phyloP scores from a whole-genome alignment of 1,140 invertebrate species.

The Centruroides sculpturatus region DNA sequence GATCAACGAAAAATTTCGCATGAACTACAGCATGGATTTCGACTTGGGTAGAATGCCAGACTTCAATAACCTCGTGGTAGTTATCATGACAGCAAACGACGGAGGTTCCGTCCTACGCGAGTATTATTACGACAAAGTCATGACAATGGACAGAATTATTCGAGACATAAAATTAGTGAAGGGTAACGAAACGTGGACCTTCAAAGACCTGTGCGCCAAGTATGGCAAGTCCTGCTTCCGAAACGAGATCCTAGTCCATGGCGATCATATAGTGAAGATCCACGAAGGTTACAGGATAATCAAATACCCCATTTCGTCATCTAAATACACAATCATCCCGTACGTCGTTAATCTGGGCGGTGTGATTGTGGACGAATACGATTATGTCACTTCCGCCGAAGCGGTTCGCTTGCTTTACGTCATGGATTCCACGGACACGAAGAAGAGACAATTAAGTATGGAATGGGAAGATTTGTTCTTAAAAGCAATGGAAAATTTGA shows the following conservation, averaged over 20 bases:
- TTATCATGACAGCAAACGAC: conserved; percentile 47
- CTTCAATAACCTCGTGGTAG: conserved; percentile 22
- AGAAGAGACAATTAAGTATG: conserved; percentile 59
- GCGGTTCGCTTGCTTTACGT: conserved; percentile 72
- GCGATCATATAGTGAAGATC: conserved; percentile 59
- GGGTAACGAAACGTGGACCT: conserved; percentile 21
- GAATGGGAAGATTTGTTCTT: conserved; percentile 73
- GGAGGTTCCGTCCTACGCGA: conserved; percentile 57
- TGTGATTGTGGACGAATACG: conserved; percentile 52
- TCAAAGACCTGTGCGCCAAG: conserved; percentile 61
- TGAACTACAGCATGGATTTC: conserved; percentile 2
- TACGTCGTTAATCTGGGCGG: conserved; percentile 75
- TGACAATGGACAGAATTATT: conserved; percentile 54
- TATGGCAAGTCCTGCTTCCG: conserved; percentile 65
- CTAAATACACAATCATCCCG: conserved; percentile 63
- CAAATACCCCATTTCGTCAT: conserved; percentile 75
- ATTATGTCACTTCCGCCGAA: conserved; percentile 52
- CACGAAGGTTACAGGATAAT: conserved; percentile 53
- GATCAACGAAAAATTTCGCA: conserved; percentile 38
- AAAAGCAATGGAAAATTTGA: conserved; percentile 50
- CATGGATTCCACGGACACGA: conserved; percentile 56
- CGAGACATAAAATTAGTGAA: conserved; percentile 47
- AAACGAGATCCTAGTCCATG: conserved; percentile 68
- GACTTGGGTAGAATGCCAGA: conserved; percentile 10
- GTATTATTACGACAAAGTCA: conserved; percentile 59